Base-by-base conservation (phyloP, 2,888 invertebrate genomes). In the Morpho deidamia region DNA sequence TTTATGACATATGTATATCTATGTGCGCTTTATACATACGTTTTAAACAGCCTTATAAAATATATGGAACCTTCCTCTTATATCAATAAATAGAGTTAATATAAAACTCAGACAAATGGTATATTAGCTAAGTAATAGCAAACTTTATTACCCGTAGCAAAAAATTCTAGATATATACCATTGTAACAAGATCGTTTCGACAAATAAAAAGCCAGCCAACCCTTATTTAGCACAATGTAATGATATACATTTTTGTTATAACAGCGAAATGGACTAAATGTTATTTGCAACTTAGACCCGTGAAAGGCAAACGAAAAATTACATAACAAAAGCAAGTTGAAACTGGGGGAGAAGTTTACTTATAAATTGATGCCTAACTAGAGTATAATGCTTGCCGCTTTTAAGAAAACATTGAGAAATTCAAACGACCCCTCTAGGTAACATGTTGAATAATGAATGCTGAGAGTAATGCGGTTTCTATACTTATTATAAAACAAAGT, bases 381-480 rank as follows among this genome's bases (percentile, higher is more conserved):
- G 33, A 48, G 44, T 49, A 44, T 53, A 53, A 53, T 49, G 48
- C 53, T 49, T 35, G 34, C 47, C 11, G 48, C 53, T 48, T 44
- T 53, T 48, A 53, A 49, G 48, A 40, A 53, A 43, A 53, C 44
- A 53, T 53, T 53, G 48, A 37, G 38, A 47, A 53, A 49, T 49
- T 49, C 49, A 42, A 43, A 53, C 44, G 44, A 44, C 53, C 48
- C 33, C 46, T 44, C 9, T 42, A 48, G 34, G 53, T 53, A 48
- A 48, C 43, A 48, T 44, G 48, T 44, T 53, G 39, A 53, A 53
- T 48, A 48, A 48, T 38, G 32, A 53, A 45, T 11, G 41, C 11
- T 40, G 11, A 38, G 40, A 48, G 47, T 34, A 40, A 47, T 35
- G 42, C 42, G 42, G 33, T 11, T 42, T 49, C 42, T 42, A 11